A percentile compares a stretch with the other conserved stretches of the same genome.
These are phyloP conservation scores for Antheraea pernyi DNA, from an alignment of 1,140 invertebrate species.

Conservation along the genomic window DNA sequence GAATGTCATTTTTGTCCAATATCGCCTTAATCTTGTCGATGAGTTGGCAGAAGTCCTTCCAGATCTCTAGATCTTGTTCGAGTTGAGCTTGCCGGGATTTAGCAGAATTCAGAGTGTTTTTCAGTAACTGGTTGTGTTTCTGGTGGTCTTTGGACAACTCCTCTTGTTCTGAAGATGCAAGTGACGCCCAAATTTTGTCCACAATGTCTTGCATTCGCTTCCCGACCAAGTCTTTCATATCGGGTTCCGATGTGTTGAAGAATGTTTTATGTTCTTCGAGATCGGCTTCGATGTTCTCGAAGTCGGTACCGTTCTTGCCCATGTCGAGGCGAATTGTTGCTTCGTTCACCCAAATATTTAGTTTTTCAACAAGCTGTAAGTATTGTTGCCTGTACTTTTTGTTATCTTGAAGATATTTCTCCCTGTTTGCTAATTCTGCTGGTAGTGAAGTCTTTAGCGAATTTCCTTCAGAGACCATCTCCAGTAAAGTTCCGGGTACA, in stretches of 20 bases:
- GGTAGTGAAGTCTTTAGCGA: conserved; percentile 88
- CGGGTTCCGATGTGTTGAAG: conserved; percentile 86
- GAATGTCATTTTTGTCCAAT: conserved; percentile 85
- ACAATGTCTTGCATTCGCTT: conserved; percentile 90
- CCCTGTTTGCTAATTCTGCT: conserved; percentile 87
- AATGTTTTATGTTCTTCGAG: conserved; percentile 93
- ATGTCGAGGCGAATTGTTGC: conserved; percentile 88
- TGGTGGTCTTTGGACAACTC: conserved; percentile 89
- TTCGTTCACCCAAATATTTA: conserved; percentile 92
- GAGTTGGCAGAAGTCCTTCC: conserved; percentile 88
- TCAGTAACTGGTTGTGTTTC: conserved; percentile 87
- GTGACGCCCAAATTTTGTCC: conserved; percentile 92
- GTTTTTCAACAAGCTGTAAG: conserved; percentile 85
- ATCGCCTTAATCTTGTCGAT: conserved; percentile 87
- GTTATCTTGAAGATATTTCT: conserved; percentile 89
- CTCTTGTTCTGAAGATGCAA: conserved; percentile 89
- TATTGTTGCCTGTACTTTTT: conserved; percentile 88
- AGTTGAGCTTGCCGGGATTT: conserved; percentile 87
- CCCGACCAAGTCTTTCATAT: conserved; percentile 88
- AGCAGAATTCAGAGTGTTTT: conserved; percentile 90
- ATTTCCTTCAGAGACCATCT: conserved; percentile 90
- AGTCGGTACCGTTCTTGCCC: conserved; percentile 91
- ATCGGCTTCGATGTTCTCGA: conserved; percentile 90
- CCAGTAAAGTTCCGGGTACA: conserved; percentile 87
- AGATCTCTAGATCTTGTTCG: conserved; percentile 88